Base-by-base conservation (phyloP, 2,888 invertebrate species). In the Pyrrhia umbra region DNA sequence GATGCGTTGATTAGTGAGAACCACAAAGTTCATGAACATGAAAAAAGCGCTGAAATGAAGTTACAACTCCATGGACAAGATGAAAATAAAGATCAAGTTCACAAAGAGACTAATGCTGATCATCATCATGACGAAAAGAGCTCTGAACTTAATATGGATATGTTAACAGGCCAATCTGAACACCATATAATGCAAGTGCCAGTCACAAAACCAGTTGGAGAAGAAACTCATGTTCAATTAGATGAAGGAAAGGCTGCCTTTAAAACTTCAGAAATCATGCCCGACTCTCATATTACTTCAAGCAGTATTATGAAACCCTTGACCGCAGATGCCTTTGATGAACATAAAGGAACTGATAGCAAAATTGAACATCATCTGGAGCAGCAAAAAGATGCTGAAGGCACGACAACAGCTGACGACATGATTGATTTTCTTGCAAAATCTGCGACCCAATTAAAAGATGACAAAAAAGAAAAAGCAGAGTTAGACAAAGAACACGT, bases 1-100 rank as follows among this genome's bases (percentile, higher is more conserved):
- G 68, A 63, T 13, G 47, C 66, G 47, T 59, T 77, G 21, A 75
- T 15, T 25, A 81, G 71, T 16, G 75, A 80, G 18, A 63, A 60
- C 37, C 67, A 71, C 5, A 43, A 77, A 57, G 59, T 60, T 27
- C 20, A 64, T 10, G 54, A 62, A 52, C 59, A 61, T 0, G 47
- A 57, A 47, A 62, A 64, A 55, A 59, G 18, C 16, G 68, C 46
- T 49, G 63, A 68, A 40, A 8, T 2, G 6, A 43, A 56, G 46
- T 15, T 50, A 18, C 51, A 57, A 39, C 21, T 37, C 6, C 20
- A 37, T 46, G 34, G 21, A 9, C 34, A 58, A 15, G 20, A 39
- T 15, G 47, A 54, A 40, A 46, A 25, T n/a, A 50, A 62, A 6
- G 9, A 50, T 34, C 42, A 55, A 27, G 55, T 51, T 39, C 59